Evolutionary conservation across 2,797 vertebrate genomes (phyloP).

Genomic region (Gymnoscopelus braueri): DNA sequence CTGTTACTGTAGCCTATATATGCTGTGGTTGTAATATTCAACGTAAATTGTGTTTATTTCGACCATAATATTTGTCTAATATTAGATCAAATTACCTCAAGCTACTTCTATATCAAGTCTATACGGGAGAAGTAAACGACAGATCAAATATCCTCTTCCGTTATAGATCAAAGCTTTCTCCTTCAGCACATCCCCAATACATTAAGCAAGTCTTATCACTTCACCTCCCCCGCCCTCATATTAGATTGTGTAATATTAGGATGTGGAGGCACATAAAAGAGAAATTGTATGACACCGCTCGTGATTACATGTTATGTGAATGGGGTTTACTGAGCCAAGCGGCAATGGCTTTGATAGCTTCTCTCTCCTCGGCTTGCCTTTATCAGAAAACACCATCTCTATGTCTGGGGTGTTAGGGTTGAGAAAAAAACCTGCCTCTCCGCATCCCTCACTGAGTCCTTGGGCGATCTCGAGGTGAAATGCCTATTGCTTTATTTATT

Average conservation of each 20-base stretch:
- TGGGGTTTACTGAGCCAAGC: background rate
- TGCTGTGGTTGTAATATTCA: slow-evolving; percentile 1
- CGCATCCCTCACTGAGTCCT: slow-evolving; percentile 54
- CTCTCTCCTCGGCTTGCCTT: slow-evolving; percentile 15
- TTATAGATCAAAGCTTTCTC: background rate
- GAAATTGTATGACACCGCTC: too few species aligned
- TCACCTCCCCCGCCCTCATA: too few species aligned
- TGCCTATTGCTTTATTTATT: slow-evolving; percentile 76
- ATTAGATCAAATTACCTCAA: background rate
- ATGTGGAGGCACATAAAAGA: too few species aligned
- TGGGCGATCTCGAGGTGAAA: slow-evolving; percentile 60
- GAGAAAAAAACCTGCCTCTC: slow-evolving; percentile 27
- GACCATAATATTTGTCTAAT: background rate
- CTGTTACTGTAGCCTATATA: too few species aligned
- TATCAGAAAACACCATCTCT: slow-evolving; percentile 43
- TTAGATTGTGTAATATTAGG: too few species aligned
- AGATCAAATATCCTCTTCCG: background rate
- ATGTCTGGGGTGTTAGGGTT: slow-evolving; percentile 43
- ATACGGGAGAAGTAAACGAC: background rate
- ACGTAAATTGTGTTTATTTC: slow-evolving; percentile 14
- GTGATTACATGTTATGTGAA: too few species aligned
- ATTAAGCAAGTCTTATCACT: background rate
- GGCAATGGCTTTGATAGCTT: background rate
- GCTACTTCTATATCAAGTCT: background rate
- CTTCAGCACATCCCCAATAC: background rate